Evolutionary conservation across 2,797 vertebrate genomes (phyloP), one percentile per base, ranked within the genome.

Genomic region (Crenichthys baileyi): DNA sequence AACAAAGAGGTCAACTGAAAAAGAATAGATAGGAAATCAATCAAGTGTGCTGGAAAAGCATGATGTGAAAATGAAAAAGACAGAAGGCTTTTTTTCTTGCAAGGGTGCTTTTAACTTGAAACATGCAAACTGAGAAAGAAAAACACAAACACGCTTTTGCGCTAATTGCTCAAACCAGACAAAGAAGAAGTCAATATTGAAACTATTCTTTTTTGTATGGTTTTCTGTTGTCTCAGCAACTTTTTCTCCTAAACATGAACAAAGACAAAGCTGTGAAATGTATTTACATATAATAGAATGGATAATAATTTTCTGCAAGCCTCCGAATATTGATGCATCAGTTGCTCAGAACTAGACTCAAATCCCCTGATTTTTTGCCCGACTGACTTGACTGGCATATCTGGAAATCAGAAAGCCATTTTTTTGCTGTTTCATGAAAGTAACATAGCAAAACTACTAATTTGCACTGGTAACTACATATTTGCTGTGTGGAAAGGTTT

Each of bases 11-110:
- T 41, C 48, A 50, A 46, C 50, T 51, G 24, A 50, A 81, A 70
- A 58, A 81, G 22, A 72, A 76, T n/a, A n/a, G n/a, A 81, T 5
- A 18, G 31, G 70, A 85, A 83, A 88, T 67, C 44, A 84, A 5
- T 50, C 46, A 2, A 55, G 61, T 79, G 78, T 76, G 75, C 56
- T 67, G 73, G 51, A 85, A 83, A 87, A 84, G 67, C 85, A 70
- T 76, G 79, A 77, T 70, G 31, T 61, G n/a, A 81, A 76, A 85
- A 81, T 83, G 3, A 75, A 83, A 68, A 65, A 86, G 84, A 81
- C 55, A 65, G 73, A 60, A 72, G 78, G 84, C 84, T 3, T 36
- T 83, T 81, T 86, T 83, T 76, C 56, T 78, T 68, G 22, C n/a
- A 67, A 78, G 44, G 70, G 71, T 73, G n/a, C 13, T 75, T 39